Conservation (phyloP, 2,888 invertebrate genomes). For the Drosophila anomalata region DNA sequence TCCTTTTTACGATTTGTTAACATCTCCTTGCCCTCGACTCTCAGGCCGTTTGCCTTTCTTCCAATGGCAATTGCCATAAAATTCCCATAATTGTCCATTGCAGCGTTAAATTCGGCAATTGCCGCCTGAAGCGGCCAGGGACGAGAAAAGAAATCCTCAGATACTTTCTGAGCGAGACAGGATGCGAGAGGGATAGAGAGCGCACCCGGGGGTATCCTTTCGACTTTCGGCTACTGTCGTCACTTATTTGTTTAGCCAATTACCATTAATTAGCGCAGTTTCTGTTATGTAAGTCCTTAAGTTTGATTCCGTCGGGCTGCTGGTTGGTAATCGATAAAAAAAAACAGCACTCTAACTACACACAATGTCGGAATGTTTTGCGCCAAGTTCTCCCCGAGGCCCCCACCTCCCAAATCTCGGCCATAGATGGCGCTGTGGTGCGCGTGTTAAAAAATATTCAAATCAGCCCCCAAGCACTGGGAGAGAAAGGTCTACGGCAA, state of each 20-base stretch:
- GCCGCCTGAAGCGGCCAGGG: slow-evolving; percentile 30
- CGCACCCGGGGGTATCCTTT: slow-evolving; percentile 22
- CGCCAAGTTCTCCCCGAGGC: slow-evolving; percentile 30
- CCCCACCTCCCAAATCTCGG: slow-evolving; percentile 62
- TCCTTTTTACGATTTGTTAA: slow-evolving; percentile 70
- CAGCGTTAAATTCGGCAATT: slow-evolving; percentile 81
- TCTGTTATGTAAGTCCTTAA: not conserved
- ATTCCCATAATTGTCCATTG: slow-evolving; percentile 81
- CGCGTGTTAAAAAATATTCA: slow-evolving; percentile 62
- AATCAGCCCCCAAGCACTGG: slow-evolving; percentile 67
- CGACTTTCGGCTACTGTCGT: slow-evolving; percentile 52
- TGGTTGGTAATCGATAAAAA: slow-evolving; percentile 42
- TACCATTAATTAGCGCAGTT: slow-evolving; percentile 60
- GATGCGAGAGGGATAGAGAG: not conserved
- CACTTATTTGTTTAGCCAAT: slow-evolving; percentile 68
- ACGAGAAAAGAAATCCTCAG: slow-evolving; percentile 40
- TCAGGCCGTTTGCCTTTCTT: slow-evolving; percentile 37
- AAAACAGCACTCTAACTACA: slow-evolving; percentile 46
- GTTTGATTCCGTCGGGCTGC: slow-evolving; percentile 6
- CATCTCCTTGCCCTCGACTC: slow-evolving; percentile 55
- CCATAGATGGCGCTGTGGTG: slow-evolving; percentile 80
- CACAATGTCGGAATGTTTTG: slow-evolving; percentile 43
- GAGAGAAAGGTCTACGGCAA: slow-evolving; percentile 9
- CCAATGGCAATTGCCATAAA: slow-evolving; percentile 75
- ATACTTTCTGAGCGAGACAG: not conserved